A percentile compares a stretch with the other conserved stretches of the same genome.
Conservation (phyloP, 2,888 invertebrate species). For the Pinctada fucata region DNA sequence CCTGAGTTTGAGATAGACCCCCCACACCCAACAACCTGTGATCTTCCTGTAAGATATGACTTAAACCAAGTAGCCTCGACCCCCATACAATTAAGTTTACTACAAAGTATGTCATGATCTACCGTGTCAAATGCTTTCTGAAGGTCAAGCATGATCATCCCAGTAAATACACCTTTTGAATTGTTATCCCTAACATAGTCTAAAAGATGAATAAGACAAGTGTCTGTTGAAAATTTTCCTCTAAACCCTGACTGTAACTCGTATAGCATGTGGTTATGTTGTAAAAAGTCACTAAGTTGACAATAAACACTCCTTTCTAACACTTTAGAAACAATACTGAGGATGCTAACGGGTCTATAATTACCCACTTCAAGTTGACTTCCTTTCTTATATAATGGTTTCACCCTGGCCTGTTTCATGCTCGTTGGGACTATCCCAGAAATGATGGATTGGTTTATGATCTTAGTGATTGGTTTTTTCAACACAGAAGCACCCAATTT, state of each 20-base stretch:
- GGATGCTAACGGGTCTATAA: slow-evolving; percentile 45
- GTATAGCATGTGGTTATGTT: not conserved
- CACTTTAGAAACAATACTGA: slow-evolving; percentile 42
- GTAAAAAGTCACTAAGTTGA: not conserved
- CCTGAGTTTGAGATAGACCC: not conserved
- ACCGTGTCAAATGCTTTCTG: slow-evolving; percentile 7
- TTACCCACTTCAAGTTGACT: slow-evolving; percentile 35
- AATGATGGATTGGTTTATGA: slow-evolving; percentile 38
- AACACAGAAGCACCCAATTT: slow-evolving; percentile 29
- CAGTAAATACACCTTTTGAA: not conserved
- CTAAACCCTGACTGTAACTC: slow-evolving; percentile 22
- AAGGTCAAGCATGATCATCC: not conserved
- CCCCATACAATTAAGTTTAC: not conserved
- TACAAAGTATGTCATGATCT: slow-evolving; percentile 1
- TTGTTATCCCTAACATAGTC: not conserved
- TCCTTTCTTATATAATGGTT: slow-evolving; percentile 42
- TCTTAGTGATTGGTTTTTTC: slow-evolving; percentile 32
- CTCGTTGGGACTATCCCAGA: slow-evolving; percentile 36
- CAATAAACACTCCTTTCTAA: slow-evolving; percentile 26
- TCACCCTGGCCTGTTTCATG: slow-evolving; percentile 36
- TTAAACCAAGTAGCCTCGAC: not conserved
- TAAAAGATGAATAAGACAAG: not conserved
- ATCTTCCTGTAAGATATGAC: not conserved
- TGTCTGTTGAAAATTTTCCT: not conserved
- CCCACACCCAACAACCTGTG: not conserved